phyloP scores from a whole-genome alignment of 2,888 invertebrate genomes.

The Nemurella pictetii region DNA sequence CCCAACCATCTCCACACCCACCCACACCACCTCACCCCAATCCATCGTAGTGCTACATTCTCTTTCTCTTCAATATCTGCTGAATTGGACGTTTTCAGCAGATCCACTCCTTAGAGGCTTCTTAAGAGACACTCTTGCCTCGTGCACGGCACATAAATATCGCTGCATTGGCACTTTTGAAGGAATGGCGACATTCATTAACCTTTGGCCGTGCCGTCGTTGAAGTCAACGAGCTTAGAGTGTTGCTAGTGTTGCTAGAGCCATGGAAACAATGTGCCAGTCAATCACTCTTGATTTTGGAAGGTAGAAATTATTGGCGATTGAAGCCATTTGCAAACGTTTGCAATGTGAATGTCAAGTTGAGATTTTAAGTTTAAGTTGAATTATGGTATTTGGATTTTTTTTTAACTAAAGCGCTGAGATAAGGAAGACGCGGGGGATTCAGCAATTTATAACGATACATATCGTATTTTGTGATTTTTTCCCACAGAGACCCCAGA shows the following conservation, averaged over 20 bases:
- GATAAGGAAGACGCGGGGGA: too few species aligned
- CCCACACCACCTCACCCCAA: neutral
- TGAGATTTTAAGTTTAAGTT: too few species aligned
- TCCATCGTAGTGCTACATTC: neutral
- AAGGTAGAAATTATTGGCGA: neutral
- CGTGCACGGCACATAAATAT: neutral
- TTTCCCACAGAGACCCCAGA: too few species aligned
- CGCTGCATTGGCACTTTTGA: neutral
- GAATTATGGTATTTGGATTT: too few species aligned
- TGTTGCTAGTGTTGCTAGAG: neutral
- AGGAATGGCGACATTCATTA: neutral
- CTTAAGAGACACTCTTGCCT: neutral
- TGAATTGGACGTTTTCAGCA: neutral
- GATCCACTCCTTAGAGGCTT: neutral
- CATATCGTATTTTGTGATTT: too few species aligned
- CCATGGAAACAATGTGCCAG: neutral
- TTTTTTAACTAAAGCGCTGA: too few species aligned
- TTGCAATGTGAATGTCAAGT: too few species aligned
- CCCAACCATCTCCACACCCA: neutral
- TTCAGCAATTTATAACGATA: too few species aligned
- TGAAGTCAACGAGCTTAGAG: neutral
- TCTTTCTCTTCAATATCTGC: neutral
- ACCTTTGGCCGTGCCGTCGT: neutral
- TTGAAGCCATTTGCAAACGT: too few species aligned
- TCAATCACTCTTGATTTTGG: neutral